Base-by-base conservation (phyloP, 2,888 invertebrate species). In the Ormyrus labotus region DNA sequence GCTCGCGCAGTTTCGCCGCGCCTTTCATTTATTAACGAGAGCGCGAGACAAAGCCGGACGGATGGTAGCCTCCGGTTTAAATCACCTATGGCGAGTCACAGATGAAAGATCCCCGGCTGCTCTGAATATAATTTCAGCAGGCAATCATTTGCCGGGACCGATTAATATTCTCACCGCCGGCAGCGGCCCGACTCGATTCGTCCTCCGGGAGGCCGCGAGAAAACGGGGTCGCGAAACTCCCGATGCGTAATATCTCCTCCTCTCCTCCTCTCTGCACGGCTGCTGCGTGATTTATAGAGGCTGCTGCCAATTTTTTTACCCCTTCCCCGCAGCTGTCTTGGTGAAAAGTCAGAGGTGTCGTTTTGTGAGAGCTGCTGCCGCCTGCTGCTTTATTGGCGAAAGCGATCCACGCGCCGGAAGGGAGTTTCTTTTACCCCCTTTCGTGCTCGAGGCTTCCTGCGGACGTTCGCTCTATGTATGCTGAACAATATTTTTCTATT, bases 151-250 rank as follows among this genome's bases (percentile, higher is more conserved):
- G 65, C 48, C 50, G 19, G 48, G 47, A 5, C n/a, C 58, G 58
- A 74, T 74, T 65, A 67, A 74, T 74, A 67, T 74, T 58, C 58
- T 53, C 63, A 61, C n/a, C 58, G 57, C 57, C 65, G 57, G 58
- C 11, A 34, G 63, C 64, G 47, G 47, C 19, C 34, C 19, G 9
- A 58, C 74, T 64, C 76, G 48, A 76, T 53, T 0, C 61, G 73
- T 73, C 68, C 73, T 73, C 67, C 73, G 73, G 69, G 73, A 69
- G 67, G 61, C 78, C 67, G 68, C 73, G 70, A 64, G 74, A 74
- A 74, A 79, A 74, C 74, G 79, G 69, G 74, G 74, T 64, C 74
- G 60, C 19, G 64, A 68, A 51, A 68, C 75, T 75, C 65, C 53
- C 61, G 76, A 69, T 53, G 64, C 69, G 69, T 63, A 69, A 63